Evolutionary conservation across 1,140 invertebrate genomes (phyloP).

Genomic region (Sitodiplosis mosellana): DNA sequence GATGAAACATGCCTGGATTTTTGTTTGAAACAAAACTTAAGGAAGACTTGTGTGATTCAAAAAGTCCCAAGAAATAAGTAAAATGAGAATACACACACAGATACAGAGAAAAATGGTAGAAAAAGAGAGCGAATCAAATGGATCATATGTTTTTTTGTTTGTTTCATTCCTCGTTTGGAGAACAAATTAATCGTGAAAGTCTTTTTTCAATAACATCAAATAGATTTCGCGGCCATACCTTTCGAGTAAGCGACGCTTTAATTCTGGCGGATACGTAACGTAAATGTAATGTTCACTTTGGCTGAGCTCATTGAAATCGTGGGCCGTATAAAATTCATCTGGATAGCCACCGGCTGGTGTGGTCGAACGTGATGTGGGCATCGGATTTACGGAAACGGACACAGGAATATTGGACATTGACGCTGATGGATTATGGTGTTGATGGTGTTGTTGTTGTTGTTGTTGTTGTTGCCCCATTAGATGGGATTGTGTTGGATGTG

Average conservation of each 20-base stretch:
- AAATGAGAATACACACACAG: background rate
- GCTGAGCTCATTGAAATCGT: conserved; percentile 23
- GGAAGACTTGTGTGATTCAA: too few relatives aligned
- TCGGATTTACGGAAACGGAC: background rate
- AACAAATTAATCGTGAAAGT: background rate
- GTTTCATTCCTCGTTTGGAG: too few relatives aligned
- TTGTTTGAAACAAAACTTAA: too few relatives aligned
- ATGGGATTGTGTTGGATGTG: background rate
- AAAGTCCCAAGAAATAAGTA: background rate
- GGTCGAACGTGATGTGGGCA: background rate
- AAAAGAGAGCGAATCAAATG: background rate
- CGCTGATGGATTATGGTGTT: background rate
- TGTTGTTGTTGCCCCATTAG: background rate
- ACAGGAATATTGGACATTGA: background rate
- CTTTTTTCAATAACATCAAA: background rate
- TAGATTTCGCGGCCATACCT: conserved; percentile 15
- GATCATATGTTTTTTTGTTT: too few relatives aligned
- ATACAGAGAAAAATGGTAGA: background rate
- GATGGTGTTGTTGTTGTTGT: conserved; percentile 1
- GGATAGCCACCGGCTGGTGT: conserved; percentile 21
- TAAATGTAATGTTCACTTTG: conserved; percentile 62
- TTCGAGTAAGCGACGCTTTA: conserved; percentile 58
- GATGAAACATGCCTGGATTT: too few relatives aligned
- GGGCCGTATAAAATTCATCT: conserved; percentile 26
- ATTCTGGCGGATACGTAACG: conserved; percentile 65